Evolutionary conservation across 1,140 invertebrate genomes (phyloP), one percentile per base, ranked within the genome.

Genomic region (Cydia amplana): DNA sequence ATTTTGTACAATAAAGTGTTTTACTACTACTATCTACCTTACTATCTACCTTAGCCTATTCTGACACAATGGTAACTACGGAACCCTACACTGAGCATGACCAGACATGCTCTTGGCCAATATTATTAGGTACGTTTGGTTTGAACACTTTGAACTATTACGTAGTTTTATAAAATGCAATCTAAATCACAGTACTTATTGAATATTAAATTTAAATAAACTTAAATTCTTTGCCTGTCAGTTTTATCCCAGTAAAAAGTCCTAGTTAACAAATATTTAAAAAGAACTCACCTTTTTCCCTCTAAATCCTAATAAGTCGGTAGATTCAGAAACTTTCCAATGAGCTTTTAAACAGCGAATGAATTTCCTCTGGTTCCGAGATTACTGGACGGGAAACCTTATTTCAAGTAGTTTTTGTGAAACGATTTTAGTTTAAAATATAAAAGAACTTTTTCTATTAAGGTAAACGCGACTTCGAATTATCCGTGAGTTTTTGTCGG

Each of bases 351-450:
- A 23, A 23, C 2, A 60, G 55, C 55, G 55, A 60, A 60, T 60
- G 55, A 60, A 23, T 23, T 23, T 60, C 20, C 55, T 60, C 55
- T 23, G 10, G 10, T 20, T 60, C 1, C 51, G 6, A 7, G 55
- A 60, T 60, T 23, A 60, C 55, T 60, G 20, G 51, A 23, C 20
- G 20, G 6, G 55, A 60, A 60, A 60, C 55, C 55, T 60, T 23
- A 60, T 23, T 60, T 20, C 2, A 70, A 70, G 65, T 32, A 40
- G 65, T 70, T 70, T 70, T 32, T 32, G 65, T 32, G 9, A 70
- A 70, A 70, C 16, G 36, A 28, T 28, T 70, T 32, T 40, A 28
- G 65, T 70, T 70, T 28, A 70, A 28, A n/a, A 32, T 40, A n/a
- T 40, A 32, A 28, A 51, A 18, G 49, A n/a, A 73, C 36, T 40